phyloP scores from a whole-genome alignment of 2,113 vertebrate genomes.

The Xiphorhynchus elegans region DNA sequence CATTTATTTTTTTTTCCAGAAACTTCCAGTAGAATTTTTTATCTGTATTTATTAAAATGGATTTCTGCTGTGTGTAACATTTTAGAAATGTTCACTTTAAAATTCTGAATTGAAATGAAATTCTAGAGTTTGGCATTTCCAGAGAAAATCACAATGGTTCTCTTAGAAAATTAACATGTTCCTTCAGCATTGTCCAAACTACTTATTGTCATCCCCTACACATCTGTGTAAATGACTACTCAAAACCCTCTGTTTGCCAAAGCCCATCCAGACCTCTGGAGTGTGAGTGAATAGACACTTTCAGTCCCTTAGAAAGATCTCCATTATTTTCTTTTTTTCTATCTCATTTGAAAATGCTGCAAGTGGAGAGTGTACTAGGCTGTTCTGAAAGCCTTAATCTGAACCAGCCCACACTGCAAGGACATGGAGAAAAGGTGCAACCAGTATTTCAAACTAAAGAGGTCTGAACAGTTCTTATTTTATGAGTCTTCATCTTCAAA shows the following conservation, averaged over 20 bases:
- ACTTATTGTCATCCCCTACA: background rate
- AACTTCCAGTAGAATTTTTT: background rate
- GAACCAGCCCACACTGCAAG: background rate
- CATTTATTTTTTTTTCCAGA: background rate
- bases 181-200: background rate
- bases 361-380: background rate
- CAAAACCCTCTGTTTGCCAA: background rate
- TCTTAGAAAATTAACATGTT: background rate
- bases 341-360: background rate
- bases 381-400: background rate
- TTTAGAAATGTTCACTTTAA: background rate
- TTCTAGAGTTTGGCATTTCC: background rate
- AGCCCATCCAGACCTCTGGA: background rate
- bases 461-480: background rate
- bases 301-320: background rate
- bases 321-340: background rate
- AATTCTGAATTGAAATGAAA: background rate
- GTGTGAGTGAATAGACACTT: background rate
- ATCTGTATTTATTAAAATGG: background rate
- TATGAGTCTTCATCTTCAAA: background rate
- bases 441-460: background rate
- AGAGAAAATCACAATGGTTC: background rate
- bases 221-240: background rate
- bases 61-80: background rate
- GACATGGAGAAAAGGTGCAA: fast-evolving